Percentiles rank a stretch among this genome's conserved stretches.
These are phyloP conservation scores for Macrosoma leucophasiata DNA, from an alignment of 2,888 invertebrate species.

Conservation along the genomic window DNA sequence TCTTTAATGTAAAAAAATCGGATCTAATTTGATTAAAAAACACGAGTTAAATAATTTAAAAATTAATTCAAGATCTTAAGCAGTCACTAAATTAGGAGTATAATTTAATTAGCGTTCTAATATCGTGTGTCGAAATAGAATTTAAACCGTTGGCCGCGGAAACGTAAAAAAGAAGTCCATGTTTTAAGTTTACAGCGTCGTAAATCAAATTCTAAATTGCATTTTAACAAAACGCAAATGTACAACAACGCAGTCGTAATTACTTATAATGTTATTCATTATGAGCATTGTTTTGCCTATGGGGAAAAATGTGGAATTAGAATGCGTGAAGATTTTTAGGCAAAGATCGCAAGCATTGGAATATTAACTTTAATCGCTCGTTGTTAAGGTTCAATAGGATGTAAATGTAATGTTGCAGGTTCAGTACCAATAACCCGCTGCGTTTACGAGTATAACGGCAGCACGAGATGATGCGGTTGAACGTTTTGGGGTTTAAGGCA, in stretches of 20 bases:
- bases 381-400: constrained; percentile 5
- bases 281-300: constrained; percentile 49
- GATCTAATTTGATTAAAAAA: too few species aligned
- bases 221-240: constrained; percentile 43
- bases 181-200: constrained; percentile 26
- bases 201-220: constrained; percentile 35
- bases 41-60: too few species aligned
- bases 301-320: constrained; percentile 49
- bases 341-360: constrained; percentile 4
- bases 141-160: constrained; percentile 9
- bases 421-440: constrained; percentile 48
- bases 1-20: too few species aligned
- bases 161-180: constrained; percentile 8
- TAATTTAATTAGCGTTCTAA: too few species aligned
- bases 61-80: too few species aligned
- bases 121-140: too few species aligned
- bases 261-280: constrained; percentile 46
- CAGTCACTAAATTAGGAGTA: too few species aligned
- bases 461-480: constrained; percentile 52
- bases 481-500: constrained; percentile 51
- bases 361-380: constrained; percentile 7
- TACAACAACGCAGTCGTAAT: constrained; percentile 41
- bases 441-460: constrained; percentile 64
- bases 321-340: constrained; percentile 45
- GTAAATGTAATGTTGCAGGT: constrained; percentile 28